A percentile compares a stretch with the other conserved stretches of the same genome.
phyloP scores from a whole-genome alignment of 1,140 invertebrate genomes.

The Bombus pyrosoma region DNA sequence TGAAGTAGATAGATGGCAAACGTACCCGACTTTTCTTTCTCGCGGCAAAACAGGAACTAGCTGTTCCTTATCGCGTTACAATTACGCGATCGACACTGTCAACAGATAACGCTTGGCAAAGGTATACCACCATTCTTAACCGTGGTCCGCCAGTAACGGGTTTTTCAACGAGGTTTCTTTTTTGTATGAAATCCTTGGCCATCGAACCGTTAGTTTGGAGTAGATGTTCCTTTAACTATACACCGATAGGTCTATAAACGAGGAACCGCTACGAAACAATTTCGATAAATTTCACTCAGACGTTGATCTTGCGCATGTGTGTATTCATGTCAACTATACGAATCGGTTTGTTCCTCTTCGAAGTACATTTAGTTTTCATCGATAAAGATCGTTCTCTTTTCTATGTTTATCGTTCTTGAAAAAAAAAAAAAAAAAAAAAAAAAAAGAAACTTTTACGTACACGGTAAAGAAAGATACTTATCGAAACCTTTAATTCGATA shows the following conservation, averaged over 20 bases:
- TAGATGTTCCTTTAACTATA: slow-evolving; percentile 12
- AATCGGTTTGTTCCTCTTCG: too few species aligned
- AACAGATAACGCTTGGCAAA: slow-evolving; percentile 33
- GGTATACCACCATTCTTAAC: slow-evolving; percentile 58
- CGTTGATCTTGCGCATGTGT: neutral
- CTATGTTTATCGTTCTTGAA: neutral
- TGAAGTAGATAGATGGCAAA: slow-evolving; percentile 16
- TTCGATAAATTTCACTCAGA: neutral
- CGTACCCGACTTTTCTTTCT: neutral
- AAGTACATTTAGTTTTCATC: neutral
- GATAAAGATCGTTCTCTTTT: neutral
- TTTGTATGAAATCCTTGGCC: slow-evolving; percentile 74
- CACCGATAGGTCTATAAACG: slow-evolving; percentile 7
- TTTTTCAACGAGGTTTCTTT: slow-evolving; percentile 66
- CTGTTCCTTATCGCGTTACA: slow-evolving; percentile 37
- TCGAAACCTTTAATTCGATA: neutral
- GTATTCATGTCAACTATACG: too few species aligned
- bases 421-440: neutral
- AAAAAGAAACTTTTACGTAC: neutral
- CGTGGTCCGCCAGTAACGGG: slow-evolving; percentile 75
- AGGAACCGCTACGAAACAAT: slow-evolving; percentile 14
- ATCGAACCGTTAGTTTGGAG: slow-evolving; percentile 74
- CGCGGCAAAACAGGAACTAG: slow-evolving; percentile 16
- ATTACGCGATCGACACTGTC: slow-evolving; percentile 61
- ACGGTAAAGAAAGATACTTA: neutral